Conservation (phyloP, 2,113 vertebrate genomes). For the Halcyon senegalensis region DNA sequence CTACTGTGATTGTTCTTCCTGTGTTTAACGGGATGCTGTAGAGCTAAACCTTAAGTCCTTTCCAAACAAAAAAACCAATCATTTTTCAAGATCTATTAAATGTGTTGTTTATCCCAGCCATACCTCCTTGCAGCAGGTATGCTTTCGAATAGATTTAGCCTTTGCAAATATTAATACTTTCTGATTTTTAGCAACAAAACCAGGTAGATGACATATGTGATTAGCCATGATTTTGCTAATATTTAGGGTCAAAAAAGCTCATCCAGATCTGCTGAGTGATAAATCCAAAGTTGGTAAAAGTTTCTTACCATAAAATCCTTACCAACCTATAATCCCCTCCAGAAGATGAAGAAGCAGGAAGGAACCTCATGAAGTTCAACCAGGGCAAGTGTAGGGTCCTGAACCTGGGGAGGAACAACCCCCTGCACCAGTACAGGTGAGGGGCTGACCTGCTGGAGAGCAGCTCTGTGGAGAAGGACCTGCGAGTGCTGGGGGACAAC, state of each 20-base stretch:
- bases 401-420: not conserved
- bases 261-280: not conserved
- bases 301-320: not conserved
- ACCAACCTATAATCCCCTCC: not conserved
- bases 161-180: not conserved
- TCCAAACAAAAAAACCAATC: not conserved
- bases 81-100: too few species aligned
- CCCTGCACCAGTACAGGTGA: not conserved
- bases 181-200: not conserved
- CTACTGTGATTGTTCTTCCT: not conserved
- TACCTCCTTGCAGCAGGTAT: not conserved
- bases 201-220: not conserved
- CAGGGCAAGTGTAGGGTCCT: not conserved
- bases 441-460: not conserved
- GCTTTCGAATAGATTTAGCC: not conserved
- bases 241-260: not conserved
- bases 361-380: not conserved
- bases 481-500: not conserved
- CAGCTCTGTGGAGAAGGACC: not conserved
- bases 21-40: not conserved
- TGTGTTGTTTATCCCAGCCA: not conserved
- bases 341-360: not conserved
- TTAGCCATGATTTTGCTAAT: not conserved
- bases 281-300: not conserved
- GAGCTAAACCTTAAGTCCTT: not conserved